Evolutionary conservation across 2,797 vertebrate genomes (phyloP).

Genomic region (Muscicapa striata): DNA sequence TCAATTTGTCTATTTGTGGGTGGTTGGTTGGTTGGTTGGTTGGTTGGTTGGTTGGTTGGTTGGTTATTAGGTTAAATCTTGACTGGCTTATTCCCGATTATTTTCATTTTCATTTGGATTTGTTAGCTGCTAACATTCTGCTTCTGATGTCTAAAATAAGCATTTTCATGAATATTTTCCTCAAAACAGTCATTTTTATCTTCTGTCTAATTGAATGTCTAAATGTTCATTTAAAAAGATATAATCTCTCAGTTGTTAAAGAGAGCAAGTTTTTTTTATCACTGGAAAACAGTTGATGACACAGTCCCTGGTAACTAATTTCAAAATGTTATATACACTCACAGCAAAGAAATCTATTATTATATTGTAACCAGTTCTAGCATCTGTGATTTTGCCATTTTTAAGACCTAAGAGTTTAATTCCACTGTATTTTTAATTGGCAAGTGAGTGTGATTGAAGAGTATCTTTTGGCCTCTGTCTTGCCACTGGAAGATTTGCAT

Average conservation of each 20-base stretch:
- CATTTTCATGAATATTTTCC: not conserved
- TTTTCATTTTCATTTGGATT: not conserved
- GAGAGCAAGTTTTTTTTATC: too few species aligned
- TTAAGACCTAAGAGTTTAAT: not conserved
- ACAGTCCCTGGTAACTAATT: not conserved
- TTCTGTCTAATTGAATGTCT: not conserved
- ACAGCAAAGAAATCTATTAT: not conserved
- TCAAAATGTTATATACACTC: not conserved
- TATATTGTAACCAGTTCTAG: not conserved
- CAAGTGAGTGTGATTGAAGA: not conserved
- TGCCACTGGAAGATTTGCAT: not conserved
- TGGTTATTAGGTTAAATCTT: not conserved
- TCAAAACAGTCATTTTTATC: not conserved
- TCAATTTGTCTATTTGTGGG: rapidly evolving
- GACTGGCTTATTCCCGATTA: not conserved
- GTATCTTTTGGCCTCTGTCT: not conserved
- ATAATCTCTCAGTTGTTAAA: not conserved
- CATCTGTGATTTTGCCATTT: not conserved
- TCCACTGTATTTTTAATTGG: not conserved
- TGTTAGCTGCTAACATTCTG: not conserved
- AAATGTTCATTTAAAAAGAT: not conserved
- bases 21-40: too few species aligned
- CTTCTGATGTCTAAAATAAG: not conserved
- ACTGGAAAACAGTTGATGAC: not conserved
- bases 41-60: not conserved